A percentile compares a stretch with the other conserved stretches of the same genome.
Evolutionary conservation across 1,140 invertebrate genomes (phyloP).

Genomic region (Lordiphosa mommai): DNA sequence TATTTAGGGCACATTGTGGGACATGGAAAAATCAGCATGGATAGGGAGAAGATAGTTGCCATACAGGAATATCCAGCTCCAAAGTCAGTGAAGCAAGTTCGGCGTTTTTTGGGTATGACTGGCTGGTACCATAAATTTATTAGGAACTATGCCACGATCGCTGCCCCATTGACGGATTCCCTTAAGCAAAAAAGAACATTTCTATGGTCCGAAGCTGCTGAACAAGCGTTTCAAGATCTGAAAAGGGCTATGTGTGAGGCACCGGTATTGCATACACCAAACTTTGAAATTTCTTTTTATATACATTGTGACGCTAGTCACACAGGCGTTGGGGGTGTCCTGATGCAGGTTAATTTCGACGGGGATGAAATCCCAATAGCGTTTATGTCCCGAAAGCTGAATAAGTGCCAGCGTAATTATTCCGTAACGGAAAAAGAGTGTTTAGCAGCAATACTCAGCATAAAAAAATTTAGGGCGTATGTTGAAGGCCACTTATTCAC

Average conservation of each 20-base stretch:
- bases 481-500: background rate
- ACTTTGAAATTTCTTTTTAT: background rate
- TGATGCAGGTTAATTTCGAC: too few relatives aligned
- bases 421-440: background rate
- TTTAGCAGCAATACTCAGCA: background rate
- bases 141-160: conserved; percentile 5
- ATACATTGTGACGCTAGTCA: conserved; percentile 1
- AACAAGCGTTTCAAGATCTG: background rate
- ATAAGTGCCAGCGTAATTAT: background rate
- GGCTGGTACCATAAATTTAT: conserved; percentile 14
- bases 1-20: background rate
- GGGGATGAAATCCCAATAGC: background rate
- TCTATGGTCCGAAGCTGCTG: too few relatives aligned
- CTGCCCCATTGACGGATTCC: conserved; percentile 3
- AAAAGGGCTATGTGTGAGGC: background rate
- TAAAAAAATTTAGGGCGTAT: background rate
- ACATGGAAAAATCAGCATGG: too few relatives aligned
- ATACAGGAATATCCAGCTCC: too few relatives aligned
- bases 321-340: background rate
- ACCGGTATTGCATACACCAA: background rate
- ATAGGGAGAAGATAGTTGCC: background rate
- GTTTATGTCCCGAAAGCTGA: too few relatives aligned
- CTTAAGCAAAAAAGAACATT: background rate
- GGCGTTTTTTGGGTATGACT: conserved; percentile 7
- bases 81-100: conserved; percentile 3